Evolutionary conservation across 2,888 invertebrate species (phyloP).

Genomic region (Achlya flavicornis): DNA sequence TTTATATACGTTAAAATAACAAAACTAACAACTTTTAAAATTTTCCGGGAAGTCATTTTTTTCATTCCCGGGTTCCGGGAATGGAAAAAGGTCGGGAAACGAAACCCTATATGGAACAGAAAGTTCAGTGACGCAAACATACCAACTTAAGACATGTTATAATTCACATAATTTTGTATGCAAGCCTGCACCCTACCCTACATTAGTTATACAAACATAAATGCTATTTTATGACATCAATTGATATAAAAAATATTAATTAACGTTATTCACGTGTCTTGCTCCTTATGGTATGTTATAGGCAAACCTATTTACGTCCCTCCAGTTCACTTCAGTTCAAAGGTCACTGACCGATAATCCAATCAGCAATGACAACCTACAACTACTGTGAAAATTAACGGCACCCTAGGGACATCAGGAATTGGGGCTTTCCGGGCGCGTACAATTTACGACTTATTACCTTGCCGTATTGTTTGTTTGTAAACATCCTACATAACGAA

Average conservation of each 20-base stretch:
- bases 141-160: no score
- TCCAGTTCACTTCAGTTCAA: constrained; percentile 31
- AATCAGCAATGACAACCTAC: constrained; percentile 46
- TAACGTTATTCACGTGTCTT: neutral
- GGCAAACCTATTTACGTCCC: neutral
- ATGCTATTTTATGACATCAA: no score
- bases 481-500: neutral
- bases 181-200: no score
- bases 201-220: no score
- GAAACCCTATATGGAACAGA: no score
- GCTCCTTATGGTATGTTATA: neutral
- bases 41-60: no score
- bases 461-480: constrained; percentile 3
- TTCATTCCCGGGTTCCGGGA: no score
- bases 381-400: constrained; percentile 18
- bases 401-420: constrained; percentile 7
- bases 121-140: no score
- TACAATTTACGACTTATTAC: constrained; percentile 8
- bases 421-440: constrained; percentile 9
- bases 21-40: no score
- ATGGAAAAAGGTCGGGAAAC: no score
- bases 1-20: no score
- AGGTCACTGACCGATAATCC: constrained; percentile 65
- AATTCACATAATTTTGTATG: no score
- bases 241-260: neutral